Evolutionary conservation across 2,888 invertebrate genomes (phyloP), one percentile per base, ranked within the genome.

Genomic region (Amaurobius ferox): DNA sequence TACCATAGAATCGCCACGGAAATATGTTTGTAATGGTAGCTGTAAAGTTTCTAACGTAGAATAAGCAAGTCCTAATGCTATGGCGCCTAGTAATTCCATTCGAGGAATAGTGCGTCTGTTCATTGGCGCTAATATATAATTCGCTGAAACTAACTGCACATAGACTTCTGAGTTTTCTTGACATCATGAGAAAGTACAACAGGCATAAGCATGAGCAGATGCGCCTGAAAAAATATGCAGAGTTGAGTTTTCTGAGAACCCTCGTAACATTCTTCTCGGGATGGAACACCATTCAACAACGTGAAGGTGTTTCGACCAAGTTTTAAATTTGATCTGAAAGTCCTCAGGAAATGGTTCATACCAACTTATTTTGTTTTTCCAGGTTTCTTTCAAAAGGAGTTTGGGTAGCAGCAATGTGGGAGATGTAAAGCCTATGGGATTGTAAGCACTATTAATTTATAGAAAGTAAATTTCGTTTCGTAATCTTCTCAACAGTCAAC

Each of bases 41-140:
- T 73, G n/a, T 13, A 61, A 23, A 11, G 44, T 23, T 61, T 73
- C 72, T 23, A 61, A 19, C n/a, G 19, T 61, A 16, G 72, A 28
- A 1, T 5, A 61, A 61, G 23, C 11, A 19, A 73, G 11, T 26
- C 39, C 6, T 3, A 35, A 23, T 16, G n/a, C 32, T 1, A 72
- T 72, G 28, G 23, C 55, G 23, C 61, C 62, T 32, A 67, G 32
- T 13, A 77, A 28, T 23, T 77, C 76, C 32, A 77, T 16, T 35
- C 23, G n/a, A 6, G 48, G 76, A 16, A 77, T 77, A 30, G 67
- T 77, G 0, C 48, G 32, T 32, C 19, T 39, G 7, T 55, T n/a
- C n/a, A 78, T 11, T 16, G 40, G 68, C 13, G 70, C 61, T 29
- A 78, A n/a, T 78, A 62, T 35, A 40, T 62, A 39, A 35, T 79